Evolutionary conservation across 2,888 invertebrate genomes (phyloP), one percentile per base, ranked within the genome.

Genomic region (Choreutis nemorana): DNA sequence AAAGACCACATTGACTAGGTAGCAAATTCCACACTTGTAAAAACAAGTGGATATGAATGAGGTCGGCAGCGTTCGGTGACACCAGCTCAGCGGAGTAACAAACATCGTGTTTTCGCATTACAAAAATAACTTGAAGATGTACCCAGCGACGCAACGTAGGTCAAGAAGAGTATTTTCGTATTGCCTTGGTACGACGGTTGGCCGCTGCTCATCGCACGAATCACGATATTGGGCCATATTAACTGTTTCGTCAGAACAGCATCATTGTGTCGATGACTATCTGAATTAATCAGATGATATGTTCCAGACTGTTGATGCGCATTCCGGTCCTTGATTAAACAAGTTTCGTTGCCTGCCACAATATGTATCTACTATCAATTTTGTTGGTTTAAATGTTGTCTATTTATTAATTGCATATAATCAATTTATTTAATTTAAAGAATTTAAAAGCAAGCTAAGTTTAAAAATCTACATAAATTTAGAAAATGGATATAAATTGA

Each of bases 101-200:
- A 18, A 33, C 16, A 25, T 15, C 15, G 14, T 34, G 28, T 45
- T 51, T n/a, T 44, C 47, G 38, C 48, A 50, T 55, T 50, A 55
- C 56, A 49, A 39, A 65, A 63, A 67, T 65, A 67, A 60, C 59
- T 46, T 47, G 51, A 45, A 47, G 50, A 48, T 48, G 40, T 34
- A n/a, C n/a, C n/a, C 57, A 57, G 53, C 58, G 49, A 39, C 59
- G 50, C 45, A 70, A 45, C 71, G 72, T 72, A 72, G 75, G 75
- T 77, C 73, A 75, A 63, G 64, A 58, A 52, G 68, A 48, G 53
- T 77, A 75, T 78, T 77, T 78, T 61, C 46, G 63, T 65, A 53
- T 77, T 72, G 66, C 77, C 75, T 77, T 77, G 72, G 66, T 71
- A 68, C 71, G 71, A 72, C n/a, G n/a, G n/a, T n/a, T n/a, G 73